Evolutionary conservation across 2,888 invertebrate genomes (phyloP).

Genomic region (Mythimna loreyi): DNA sequence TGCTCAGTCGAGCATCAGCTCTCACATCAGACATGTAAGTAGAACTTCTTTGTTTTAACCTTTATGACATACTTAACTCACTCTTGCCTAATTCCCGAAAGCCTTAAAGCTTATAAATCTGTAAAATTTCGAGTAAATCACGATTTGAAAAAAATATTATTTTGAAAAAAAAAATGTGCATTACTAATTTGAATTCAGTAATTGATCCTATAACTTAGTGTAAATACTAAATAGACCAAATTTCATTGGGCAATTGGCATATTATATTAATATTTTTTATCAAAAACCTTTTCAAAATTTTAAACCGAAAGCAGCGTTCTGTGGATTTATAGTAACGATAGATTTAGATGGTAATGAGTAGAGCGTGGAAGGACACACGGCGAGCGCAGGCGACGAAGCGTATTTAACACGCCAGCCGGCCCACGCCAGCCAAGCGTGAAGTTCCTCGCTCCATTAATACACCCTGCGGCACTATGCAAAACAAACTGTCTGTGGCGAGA

Average conservation of each 20-base stretch:
- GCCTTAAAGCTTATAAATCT: background rate
- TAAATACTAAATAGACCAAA: background rate
- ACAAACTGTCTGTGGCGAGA: conserved; percentile 62
- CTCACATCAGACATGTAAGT: conserved; percentile 91
- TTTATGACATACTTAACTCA: background rate
- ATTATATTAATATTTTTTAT: background rate
- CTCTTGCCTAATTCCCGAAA: background rate
- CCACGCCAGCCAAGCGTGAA: conserved; percentile 77
- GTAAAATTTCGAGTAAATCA: background rate
- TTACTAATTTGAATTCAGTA: background rate
- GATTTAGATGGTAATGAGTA: conserved; percentile 61
- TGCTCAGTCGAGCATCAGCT: conserved; percentile 89
- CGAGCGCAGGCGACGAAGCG: conserved; percentile 76
- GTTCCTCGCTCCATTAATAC: conserved; percentile 79
- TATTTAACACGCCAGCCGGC: conserved; percentile 75
- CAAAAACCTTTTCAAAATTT: conserved; percentile 9
- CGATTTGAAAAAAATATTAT: background rate
- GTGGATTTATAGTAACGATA: conserved; percentile 37
- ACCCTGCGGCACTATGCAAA: conserved; percentile 63
- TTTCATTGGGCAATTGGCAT: background rate
- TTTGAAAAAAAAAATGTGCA: background rate
- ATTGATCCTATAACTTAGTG: background rate
- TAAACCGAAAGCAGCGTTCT: conserved; percentile 9
- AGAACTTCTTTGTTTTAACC: background rate
- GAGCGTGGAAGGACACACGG: conserved; percentile 60